A percentile compares a stretch with the other conserved stretches of the same genome.
Conservation (phyloP, 2,888 invertebrate genomes). For the Hartigia nigra region DNA sequence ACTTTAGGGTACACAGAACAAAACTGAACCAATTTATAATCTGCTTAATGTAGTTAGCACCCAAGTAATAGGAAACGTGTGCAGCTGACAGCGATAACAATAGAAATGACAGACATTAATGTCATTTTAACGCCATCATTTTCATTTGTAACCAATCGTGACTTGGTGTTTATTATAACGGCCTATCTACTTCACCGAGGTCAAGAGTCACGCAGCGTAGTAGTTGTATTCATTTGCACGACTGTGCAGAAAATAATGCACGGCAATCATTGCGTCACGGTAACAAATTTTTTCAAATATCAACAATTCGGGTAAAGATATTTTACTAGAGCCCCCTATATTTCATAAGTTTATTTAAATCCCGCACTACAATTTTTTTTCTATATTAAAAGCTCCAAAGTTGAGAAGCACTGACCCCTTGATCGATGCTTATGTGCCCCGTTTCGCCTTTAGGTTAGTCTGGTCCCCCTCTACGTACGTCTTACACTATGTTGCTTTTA, state of each 20-base stretch:
- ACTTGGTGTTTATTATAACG: background rate
- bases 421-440: constrained; percentile 26
- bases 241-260: background rate
- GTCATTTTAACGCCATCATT: background rate
- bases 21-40: background rate
- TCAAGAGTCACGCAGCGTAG: background rate
- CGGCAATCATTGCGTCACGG: background rate
- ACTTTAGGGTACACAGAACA: background rate
- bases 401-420: constrained; percentile 39
- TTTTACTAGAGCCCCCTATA: background rate
- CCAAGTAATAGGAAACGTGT: background rate
- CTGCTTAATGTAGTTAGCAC: background rate
- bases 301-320: background rate
- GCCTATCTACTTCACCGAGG: background rate
- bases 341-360: background rate
- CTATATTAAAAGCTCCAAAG: background rate
- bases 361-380: background rate
- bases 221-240: background rate
- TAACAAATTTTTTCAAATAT: background rate
- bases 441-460: constrained; percentile 1
- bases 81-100: background rate
- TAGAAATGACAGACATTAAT: background rate
- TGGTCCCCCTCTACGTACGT: constrained; percentile 13
- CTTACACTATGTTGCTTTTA: constrained; percentile 16
- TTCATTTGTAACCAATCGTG: background rate